Evolutionary conservation across 2,888 invertebrate genomes (phyloP).

Genomic region (Xestia xanthographa): DNA sequence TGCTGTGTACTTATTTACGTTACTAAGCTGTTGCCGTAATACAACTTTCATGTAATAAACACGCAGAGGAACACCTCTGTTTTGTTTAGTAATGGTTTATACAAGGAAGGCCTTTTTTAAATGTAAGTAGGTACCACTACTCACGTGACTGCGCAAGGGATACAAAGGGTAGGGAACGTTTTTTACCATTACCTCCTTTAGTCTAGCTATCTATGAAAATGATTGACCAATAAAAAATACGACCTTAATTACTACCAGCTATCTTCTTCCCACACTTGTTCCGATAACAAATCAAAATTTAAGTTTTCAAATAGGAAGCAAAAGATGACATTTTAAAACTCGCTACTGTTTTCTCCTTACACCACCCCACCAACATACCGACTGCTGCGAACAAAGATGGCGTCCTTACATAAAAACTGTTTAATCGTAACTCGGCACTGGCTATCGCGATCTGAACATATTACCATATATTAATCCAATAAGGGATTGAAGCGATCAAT

Average conservation of each 20-base stretch:
- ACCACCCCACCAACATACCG: slow-evolving; percentile 71
- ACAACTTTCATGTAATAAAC: background rate
- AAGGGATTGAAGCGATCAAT: slow-evolving; percentile 84
- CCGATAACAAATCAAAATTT: background rate
- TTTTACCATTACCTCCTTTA: background rate
- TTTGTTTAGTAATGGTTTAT: no score
- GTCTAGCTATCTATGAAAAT: background rate
- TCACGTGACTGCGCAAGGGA: background rate
- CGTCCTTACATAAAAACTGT: slow-evolving; percentile 88
- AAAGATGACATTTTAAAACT: background rate
- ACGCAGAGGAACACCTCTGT: background rate
- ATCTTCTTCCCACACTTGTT: background rate
- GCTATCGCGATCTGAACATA: slow-evolving; percentile 85
- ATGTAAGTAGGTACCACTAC: background rate
- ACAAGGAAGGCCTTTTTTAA: no score
- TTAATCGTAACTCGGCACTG: slow-evolving; percentile 86
- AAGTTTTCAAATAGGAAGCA: background rate
- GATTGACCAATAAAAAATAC: background rate
- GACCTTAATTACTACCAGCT: background rate
- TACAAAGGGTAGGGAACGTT: no score
- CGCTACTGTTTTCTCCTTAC: slow-evolving; percentile 36
- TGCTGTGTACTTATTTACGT: background rate
- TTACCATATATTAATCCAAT: slow-evolving; percentile 87
- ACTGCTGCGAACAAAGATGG: slow-evolving; percentile 86
- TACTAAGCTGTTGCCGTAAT: background rate